Evolutionary conservation across 2,113 vertebrate species (phyloP), one percentile per base, ranked within the genome.

Genomic region (Sinocyclocheilus rhinocerous): DNA sequence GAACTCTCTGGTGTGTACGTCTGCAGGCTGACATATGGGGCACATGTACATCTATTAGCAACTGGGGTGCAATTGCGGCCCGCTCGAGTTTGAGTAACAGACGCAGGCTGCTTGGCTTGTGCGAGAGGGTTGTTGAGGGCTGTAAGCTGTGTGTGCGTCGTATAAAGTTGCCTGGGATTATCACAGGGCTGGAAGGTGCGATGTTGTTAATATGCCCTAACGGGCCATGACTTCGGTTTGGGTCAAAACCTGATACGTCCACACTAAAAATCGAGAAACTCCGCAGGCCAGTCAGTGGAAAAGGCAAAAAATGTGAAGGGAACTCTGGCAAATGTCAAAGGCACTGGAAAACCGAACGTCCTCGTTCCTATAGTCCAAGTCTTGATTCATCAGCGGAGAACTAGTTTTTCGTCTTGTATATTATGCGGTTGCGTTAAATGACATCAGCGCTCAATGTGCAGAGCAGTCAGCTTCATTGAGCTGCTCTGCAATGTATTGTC

Each of bases 171-270:
- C 5, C 18, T 72, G 80, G 22, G 67, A 87, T 83, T 81, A 86
- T 82, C 65, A 48, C 26, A 78, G 33, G 2, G 70, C 18, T 81
- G 24, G 57, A 72, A 89, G 81, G 86, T 90, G 67, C 67, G 26
- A 88, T 67, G 81, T 65, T 86, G 88, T 88, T 88, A 84, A 90
- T 88, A 84, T 84, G 52, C 63, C 67, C 75, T 87, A 72, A 82
- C 22, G 79, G 85, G 52, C 83, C 87, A 86, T 90, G 81, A 63
- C 81, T 90, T 86, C 50, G 61, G n/a, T 80, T n/a, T 65, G 59
- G 73, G 42, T 78, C 73, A 55, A 59, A 78, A 83, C 42, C 59
- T 73, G 79, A 61, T 52, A 36, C 10, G 61, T 84, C 33, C 39
- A 77, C 20, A 63, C 20, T 52, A 70, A 69, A 52, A 52, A 55